Evolutionary conservation across 2,113 vertebrate species (phyloP).

Genomic region (Macquaria australasica): DNA sequence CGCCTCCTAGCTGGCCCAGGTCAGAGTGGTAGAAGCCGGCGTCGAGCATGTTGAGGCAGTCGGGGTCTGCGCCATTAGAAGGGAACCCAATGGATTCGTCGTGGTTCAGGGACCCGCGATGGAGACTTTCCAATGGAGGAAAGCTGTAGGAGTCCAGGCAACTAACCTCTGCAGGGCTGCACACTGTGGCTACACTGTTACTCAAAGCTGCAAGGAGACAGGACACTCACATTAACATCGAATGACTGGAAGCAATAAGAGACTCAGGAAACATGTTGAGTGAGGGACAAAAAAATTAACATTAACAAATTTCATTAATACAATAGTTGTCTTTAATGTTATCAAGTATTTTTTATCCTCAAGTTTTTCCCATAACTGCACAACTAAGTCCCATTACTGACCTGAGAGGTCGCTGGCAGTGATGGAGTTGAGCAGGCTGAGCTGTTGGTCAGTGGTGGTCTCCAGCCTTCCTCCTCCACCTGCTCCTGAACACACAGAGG

Average conservation of each 20-base stretch:
- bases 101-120: conserved; percentile 90
- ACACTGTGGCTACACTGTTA: conserved; percentile 92
- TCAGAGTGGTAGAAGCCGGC: conserved; percentile 97
- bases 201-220: conserved; percentile 89
- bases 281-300: too few relatives aligned
- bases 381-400: conserved; percentile 65
- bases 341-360: background rate
- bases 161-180: conserved; percentile 88
- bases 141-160: conserved; percentile 93
- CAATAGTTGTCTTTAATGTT: background rate
- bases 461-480: conserved; percentile 87
- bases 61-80: conserved; percentile 90
- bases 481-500: conserved; percentile 89
- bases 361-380: background rate
- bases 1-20: conserved; percentile 86
- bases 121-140: conserved; percentile 89
- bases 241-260: background rate
- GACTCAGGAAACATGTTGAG: background rate
- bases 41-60: conserved; percentile 98
- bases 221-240: background rate
- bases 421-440: conserved; percentile 95
- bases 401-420: conserved; percentile 96
- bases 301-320: background rate
- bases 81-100: conserved; percentile 92
- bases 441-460: conserved; percentile 90